Evolutionary conservation across 1,140 invertebrate genomes (phyloP).

Genomic region (Cydia fagiglandana): DNA sequence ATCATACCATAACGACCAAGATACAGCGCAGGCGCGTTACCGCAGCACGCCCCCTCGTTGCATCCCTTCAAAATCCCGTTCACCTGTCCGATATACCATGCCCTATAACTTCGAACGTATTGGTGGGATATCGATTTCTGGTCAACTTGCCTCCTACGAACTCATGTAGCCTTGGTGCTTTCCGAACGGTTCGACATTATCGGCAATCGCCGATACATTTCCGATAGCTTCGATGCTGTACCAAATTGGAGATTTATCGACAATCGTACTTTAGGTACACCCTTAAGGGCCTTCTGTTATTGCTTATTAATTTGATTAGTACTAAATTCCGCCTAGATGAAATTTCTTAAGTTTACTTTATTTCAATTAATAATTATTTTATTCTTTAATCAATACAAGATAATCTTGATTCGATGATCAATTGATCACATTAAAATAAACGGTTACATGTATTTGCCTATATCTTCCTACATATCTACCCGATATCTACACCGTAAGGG

Average conservation of each 20-base stretch:
- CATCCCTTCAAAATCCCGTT: slow-evolving; percentile 44
- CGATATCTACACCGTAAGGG: background rate
- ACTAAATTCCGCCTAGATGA: too few relatives aligned
- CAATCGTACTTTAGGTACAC: slow-evolving; percentile 27
- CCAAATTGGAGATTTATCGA: slow-evolving; percentile 42
- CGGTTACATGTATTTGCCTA: too few relatives aligned
- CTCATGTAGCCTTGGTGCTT: slow-evolving; percentile 75
- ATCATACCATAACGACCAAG: background rate
- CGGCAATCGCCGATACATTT: slow-evolving; percentile 77
- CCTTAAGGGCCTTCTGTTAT: too few relatives aligned
- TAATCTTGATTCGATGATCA: background rate
- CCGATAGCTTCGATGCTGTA: slow-evolving; percentile 48
- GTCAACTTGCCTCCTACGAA: slow-evolving; percentile 62
- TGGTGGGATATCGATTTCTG: slow-evolving; percentile 78
- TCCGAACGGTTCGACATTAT: slow-evolving; percentile 79
- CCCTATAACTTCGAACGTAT: slow-evolving; percentile 63
- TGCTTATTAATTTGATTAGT: too few relatives aligned
- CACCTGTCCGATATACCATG: slow-evolving; percentile 59
- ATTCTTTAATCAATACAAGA: background rate
- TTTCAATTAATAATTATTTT: background rate
- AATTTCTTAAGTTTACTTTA: too few relatives aligned
- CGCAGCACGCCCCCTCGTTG: slow-evolving; percentile 38
- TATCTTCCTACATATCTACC: background rate
- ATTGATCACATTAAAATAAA: background rate
- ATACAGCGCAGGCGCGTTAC: slow-evolving; percentile 38